Evolutionary conservation across 2,113 vertebrate genomes (phyloP).

Genomic region (Lepus americanus): DNA sequence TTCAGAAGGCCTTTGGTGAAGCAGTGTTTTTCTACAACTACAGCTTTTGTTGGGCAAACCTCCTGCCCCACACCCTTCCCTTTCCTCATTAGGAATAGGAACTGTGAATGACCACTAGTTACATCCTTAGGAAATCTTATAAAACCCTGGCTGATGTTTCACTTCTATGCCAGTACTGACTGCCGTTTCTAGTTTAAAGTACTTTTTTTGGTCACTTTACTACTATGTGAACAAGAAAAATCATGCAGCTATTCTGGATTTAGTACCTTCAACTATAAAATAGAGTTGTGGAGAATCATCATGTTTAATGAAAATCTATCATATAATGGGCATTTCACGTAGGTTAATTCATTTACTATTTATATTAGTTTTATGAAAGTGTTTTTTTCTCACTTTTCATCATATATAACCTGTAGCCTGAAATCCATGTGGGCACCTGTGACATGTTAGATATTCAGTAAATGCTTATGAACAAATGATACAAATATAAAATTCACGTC

Average conservation of each 20-base stretch:
- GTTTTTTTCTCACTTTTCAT: neutral
- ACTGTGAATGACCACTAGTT: neutral
- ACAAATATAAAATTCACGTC: neutral
- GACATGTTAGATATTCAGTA: neutral
- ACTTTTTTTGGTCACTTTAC: neutral
- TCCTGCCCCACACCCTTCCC: accelerated
- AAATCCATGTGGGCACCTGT: neutral
- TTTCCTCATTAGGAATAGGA: neutral
- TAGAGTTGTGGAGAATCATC: neutral
- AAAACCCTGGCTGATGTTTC: neutral
- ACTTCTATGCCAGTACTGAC: neutral
- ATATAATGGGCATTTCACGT: neutral
- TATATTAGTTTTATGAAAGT: neutral
- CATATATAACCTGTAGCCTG: neutral
- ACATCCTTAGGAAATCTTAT: neutral
- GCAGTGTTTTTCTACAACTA: neutral
- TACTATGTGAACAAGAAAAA: neutral
- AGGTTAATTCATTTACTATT: neutral
- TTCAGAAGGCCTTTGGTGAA: neutral
- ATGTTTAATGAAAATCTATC: neutral
- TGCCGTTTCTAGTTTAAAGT: neutral
- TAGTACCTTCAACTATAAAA: neutral
- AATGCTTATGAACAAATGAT: neutral
- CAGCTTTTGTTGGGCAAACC: neutral
- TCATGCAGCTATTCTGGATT: neutral